Base-by-base conservation (phyloP, 2,888 invertebrate genomes). In the Euproctis similis region DNA sequence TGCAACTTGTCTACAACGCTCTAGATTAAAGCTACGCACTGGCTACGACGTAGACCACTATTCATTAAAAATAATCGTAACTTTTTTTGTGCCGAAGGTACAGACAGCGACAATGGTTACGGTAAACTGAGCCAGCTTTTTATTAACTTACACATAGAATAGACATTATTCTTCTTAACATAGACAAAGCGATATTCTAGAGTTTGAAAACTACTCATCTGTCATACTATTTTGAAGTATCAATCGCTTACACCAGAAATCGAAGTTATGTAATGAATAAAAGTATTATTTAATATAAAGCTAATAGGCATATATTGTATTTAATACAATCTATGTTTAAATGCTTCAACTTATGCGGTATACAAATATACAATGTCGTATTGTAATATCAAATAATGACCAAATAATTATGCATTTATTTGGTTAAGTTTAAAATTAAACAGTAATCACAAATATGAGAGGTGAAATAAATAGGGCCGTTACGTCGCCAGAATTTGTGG, bases 401-500 rank as follows among this genome's bases (percentile, higher is more conserved):
- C 3, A 19, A 6, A 11, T 24, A 22, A 19, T 25, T 12, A 20
- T 12, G 29, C n/a, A 24, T 35, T 34, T 30, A 17, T 14, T 36
- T 4, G 31, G 24, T 30, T 39, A 35, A 35, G 28, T 28, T 33
- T 54, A 34, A 69, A 71, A 65, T 68, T 62, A 40, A 40, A 46
- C 57, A 61, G 56, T 19, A 17, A 30, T n/a, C n/a, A n/a, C n/a
- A n/a, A 53, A 37, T 25, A 77, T 76, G 74, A 72, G 32, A 34
- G 66, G 61, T 9, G 49, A 64, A 19, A 70, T 78, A 30, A 69
- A 76, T 46, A 53, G 37, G 29, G 44, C 52, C 17, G 53, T 78
- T 21, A 51, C 51, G 25, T 71, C 80, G 7, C 69, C 75, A 0
- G 65, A 71, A 36, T 51, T 69, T 10, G 54, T 77, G 14, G 40